Evolutionary conservation across 2,113 vertebrate genomes (phyloP), one percentile per base, ranked within the genome.

Genomic region (Furnarius figulus): DNA sequence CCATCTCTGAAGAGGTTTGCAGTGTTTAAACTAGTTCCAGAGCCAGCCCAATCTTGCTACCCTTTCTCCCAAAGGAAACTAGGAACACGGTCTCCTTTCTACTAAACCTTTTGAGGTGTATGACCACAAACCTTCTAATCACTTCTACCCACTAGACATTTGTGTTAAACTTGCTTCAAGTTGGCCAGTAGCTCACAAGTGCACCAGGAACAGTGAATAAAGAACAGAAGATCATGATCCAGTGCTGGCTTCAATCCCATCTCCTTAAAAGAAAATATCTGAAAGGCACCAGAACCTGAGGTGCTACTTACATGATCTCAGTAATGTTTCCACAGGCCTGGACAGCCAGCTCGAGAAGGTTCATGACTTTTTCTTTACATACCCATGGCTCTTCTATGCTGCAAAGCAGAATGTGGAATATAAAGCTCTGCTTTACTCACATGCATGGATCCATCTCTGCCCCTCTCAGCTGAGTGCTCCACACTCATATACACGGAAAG

Each of bases 351-450:
- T 95, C 58, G 1, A 98, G 86, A 6, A 98, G 96, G 42, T 24
- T 30, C 1, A 24, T 61, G 9, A 98, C 55, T 19, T 94, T 81
- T 27, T 92, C 89, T 40, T 30, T 83, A 70, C 37, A 50, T 20
- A 99, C 91, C 98, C 98, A 99, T 0, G 91, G 96, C 63, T 99
- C 98, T 68, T 98, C 93, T 65, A 98, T 97, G 91, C 98, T 99
- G 96, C 84, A 91, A 94, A 58, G 84, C 35, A 97, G 80, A 91
- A 83, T 3, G 59, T 0, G 86, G 59, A 44, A 63, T 14, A 63
- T 63, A 42, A 61, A 91, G 53, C 49, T 72, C 61, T 86, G 78
- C 35, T 94, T 87, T 35, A 95, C 8, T 76, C 59, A 46, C 61
- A 8, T 0, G 2, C 55, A 42, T 0, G 0, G 68, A 35, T 47